Percentiles rank a stretch among this genome's conserved stretches.
Conservation (phyloP, 2,113 vertebrate genomes). For the Pteropus alecto region DNA sequence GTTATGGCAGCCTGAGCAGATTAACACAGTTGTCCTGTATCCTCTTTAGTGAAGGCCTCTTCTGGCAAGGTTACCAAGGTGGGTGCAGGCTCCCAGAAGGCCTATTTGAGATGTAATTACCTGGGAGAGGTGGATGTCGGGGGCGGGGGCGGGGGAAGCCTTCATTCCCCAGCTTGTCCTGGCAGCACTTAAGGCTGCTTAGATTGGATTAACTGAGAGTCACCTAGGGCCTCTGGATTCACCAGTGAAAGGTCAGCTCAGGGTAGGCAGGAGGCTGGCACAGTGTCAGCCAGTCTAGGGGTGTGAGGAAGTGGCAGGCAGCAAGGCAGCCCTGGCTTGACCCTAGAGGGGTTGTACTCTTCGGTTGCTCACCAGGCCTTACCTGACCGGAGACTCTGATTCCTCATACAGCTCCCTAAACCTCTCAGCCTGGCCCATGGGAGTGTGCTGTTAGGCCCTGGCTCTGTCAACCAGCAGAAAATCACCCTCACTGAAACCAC, state of each 20-base stretch:
- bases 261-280: not conserved
- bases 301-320: not conserved
- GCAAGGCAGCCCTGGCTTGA: not conserved
- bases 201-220: not conserved
- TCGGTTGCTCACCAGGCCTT: not conserved
- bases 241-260: not conserved
- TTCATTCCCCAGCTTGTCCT: too few relatives aligned
- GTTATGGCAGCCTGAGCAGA: not conserved
- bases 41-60: not conserved
- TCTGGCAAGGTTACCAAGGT: not conserved
- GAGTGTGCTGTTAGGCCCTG: not conserved
- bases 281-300: not conserved
- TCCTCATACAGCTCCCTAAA: not conserved
- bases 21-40: not conserved
- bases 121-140: not conserved
- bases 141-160: not conserved
- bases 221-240: not conserved
- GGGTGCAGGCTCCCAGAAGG: not conserved
- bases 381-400: not conserved
- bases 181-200: not conserved
- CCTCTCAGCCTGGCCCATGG: not conserved
- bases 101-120: not conserved
- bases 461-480: conserved; percentile 48
- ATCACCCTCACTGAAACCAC: conserved; percentile 55
- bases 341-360: not conserved